Conservation (phyloP, 2,888 invertebrate genomes). For the Nymphalis polychloros region DNA sequence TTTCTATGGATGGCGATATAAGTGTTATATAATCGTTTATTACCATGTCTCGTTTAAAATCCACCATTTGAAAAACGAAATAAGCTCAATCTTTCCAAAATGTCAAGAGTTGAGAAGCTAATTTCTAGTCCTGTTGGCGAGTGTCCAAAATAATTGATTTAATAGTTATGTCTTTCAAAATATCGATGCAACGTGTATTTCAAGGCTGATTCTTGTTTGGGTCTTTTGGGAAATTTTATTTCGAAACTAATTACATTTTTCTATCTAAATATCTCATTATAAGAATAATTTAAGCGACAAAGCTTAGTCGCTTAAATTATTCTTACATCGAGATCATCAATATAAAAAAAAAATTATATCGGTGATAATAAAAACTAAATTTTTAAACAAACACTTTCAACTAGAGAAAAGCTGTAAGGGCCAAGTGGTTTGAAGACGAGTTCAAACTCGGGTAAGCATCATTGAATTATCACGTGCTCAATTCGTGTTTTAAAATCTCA, state of each 20-base stretch:
- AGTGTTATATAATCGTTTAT: slow-evolving; percentile 19
- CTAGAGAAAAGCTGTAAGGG: too few relatives aligned
- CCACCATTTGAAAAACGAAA: slow-evolving; percentile 25
- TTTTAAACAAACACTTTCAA: too few relatives aligned
- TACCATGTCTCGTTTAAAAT: slow-evolving; percentile 19
- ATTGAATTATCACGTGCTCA: too few relatives aligned
- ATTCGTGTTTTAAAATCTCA: too few relatives aligned
- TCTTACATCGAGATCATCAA: too few relatives aligned
- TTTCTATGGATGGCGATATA: slow-evolving; percentile 16
- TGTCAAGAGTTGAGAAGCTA: slow-evolving; percentile 32
- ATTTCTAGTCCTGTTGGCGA: slow-evolving; percentile 55
- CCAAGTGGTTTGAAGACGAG: too few relatives aligned
- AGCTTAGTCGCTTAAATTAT: too few relatives aligned
- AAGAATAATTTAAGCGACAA: too few relatives aligned
- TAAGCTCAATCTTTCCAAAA: slow-evolving; percentile 19
- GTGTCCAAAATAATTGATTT: slow-evolving; percentile 67
- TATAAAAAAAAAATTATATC: too few relatives aligned
- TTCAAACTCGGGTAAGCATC: too few relatives aligned
- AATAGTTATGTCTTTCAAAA: slow-evolving; percentile 66
- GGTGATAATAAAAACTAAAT: too few relatives aligned
- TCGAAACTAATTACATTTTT: not conserved
- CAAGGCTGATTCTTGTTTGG: slow-evolving; percentile 50
- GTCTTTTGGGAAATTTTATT: not conserved
- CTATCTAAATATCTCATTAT: too few relatives aligned
- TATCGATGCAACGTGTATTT: slow-evolving; percentile 53